These are phyloP conservation scores for Cyphomyrus plagiostoma DNA, from an alignment of 2,113 vertebrate species.

Conservation along the genomic window DNA sequence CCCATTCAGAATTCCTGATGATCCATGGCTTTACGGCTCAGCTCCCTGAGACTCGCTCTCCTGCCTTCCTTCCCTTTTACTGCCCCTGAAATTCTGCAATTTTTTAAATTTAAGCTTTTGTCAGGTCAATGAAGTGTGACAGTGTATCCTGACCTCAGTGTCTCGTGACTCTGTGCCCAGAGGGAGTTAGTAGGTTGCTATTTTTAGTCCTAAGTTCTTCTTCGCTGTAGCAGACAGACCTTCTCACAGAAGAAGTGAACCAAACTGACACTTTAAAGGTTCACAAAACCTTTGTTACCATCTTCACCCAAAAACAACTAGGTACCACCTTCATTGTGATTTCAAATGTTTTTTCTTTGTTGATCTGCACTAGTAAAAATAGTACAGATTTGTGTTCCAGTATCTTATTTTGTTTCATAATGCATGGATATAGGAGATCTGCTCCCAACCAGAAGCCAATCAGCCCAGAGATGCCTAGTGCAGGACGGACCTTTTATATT, in stretches of 20 bases:
- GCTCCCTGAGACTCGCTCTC: not conserved
- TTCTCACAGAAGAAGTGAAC: not conserved
- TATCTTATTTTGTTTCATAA: not conserved
- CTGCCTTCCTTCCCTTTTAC: not conserved
- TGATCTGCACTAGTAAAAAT: not conserved
- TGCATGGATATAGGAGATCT: not conserved
- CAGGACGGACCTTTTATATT: not conserved
- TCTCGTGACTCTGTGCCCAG: not conserved
- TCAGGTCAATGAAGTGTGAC: not conserved
- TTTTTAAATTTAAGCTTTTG: not conserved
- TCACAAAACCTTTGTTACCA: not conserved
- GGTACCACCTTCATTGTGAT: not conserved
- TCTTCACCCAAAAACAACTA: not conserved
- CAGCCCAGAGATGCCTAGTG: not conserved
- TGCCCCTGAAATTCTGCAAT: not conserved
- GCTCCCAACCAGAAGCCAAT: not conserved
- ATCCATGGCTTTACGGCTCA: not conserved
- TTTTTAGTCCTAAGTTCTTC: not conserved
- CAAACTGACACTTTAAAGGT: not conserved
- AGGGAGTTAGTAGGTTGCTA: not conserved
- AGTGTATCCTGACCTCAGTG: not conserved
- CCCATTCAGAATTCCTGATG: not conserved
- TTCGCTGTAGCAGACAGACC: not conserved
- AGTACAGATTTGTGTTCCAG: not conserved
- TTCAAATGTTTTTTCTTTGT: not conserved